Evolutionary conservation across 2,888 invertebrate species (phyloP), one percentile per base, ranked within the genome.

Genomic region (Branchellion lobata): DNA sequence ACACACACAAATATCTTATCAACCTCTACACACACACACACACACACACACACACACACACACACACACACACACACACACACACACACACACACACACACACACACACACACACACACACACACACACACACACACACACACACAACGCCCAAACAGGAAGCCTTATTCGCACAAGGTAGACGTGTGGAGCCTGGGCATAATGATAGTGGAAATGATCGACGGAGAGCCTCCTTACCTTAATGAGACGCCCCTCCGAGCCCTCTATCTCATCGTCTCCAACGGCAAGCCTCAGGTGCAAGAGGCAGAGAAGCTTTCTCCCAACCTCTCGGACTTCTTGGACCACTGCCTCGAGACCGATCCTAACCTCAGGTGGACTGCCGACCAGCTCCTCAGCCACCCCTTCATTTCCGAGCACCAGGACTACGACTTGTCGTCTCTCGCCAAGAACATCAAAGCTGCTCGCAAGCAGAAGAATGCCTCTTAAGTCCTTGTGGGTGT

Each of bases 201-300:
- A 85, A 99, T 99, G 98, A 98, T 98, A 76, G 98, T 99, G 86
- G 99, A 99, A 90, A 99, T 99, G 99, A 96, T 99, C 82, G 99
- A 99, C 89, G 99, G 98, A 81, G 98, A 99, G 88, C 99, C 99
- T 53, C 99, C 99, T 0, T 99, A 99, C 90, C 90, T 99, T 82
- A 98, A 98, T 89, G 98, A 98, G 90, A 97, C 97, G 89, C 98
- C 97, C 71, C 90, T 98, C 78, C 92, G 96, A 88, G 91, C 91
- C 85, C 79, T 81, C 40, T 81, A 53, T 69, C 72, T 81, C 24
- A 81, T 81, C 47, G 79, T 51, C 72, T 57, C 81, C 11, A 79
- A 73, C 31, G 81, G 91, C 98, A 84, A 99, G 98, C 90, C 91
- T 98, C 88, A 90, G 98, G 82, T 94, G 96, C 84, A 91, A 93